Percentiles rank a stretch among this genome's conserved stretches.
phyloP scores from a whole-genome alignment of 2,113 vertebrate species.

The Corythoichthys haematopterus region DNA sequence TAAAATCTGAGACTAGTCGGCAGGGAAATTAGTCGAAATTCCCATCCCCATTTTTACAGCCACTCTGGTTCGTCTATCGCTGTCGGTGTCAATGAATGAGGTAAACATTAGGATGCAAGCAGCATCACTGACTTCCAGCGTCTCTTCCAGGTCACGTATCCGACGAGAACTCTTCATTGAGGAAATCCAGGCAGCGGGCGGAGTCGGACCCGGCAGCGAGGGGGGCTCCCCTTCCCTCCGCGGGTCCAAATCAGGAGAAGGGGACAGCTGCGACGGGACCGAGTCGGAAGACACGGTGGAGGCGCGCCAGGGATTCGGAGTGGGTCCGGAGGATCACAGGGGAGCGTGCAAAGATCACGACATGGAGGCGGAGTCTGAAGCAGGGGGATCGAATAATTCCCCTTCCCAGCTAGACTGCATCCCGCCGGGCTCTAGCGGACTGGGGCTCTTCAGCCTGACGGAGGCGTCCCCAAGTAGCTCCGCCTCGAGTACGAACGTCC shows the following conservation, averaged over 20 bases:
- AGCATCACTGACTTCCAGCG: constrained; percentile 21
- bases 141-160: constrained; percentile 88
- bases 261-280: constrained; percentile 94
- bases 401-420: constrained; percentile 73
- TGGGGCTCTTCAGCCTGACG: constrained; percentile 85
- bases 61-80: too few species aligned
- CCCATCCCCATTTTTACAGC: too few species aligned
- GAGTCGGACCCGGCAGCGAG: constrained; percentile 73
- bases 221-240: constrained; percentile 83
- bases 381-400: constrained; percentile 75
- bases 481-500: constrained; percentile 60
- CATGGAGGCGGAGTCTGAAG: constrained; percentile 76
- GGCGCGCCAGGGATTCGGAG: constrained; percentile 69
- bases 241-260: constrained; percentile 84
- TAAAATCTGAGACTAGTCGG: too few species aligned
- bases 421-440: constrained; percentile 82
- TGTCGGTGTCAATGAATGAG: neutral
- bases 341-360: constrained; percentile 71
- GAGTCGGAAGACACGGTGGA: constrained; percentile 84
- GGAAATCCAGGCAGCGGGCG: constrained; percentile 92
- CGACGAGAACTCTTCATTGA: constrained; percentile 96
- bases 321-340: constrained; percentile 73
- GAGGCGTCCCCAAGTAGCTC: constrained; percentile 78
- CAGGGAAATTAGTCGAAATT: too few species aligned
- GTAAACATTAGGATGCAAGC: constrained; percentile 1